Evolutionary conservation across 2,113 vertebrate genomes (phyloP).

Genomic region (Rhinichthys klamathensis): DNA sequence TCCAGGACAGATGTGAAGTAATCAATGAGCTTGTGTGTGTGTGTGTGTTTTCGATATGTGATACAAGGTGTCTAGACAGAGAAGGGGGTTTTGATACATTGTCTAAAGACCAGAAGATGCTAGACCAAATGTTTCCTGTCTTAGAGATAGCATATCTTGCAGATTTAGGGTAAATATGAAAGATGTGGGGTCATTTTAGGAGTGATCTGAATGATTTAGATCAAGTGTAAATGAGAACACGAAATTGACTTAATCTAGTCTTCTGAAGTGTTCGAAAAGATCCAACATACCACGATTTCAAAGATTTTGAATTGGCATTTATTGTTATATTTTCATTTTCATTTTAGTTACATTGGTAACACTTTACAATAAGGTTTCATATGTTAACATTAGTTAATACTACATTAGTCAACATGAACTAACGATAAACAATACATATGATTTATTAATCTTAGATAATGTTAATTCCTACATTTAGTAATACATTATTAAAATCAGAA

Average conservation of each 20-base stretch:
- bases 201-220: not conserved
- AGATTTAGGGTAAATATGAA: not conserved
- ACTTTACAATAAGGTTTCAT: too few species aligned
- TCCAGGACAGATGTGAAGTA: not conserved
- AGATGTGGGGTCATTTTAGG: not conserved
- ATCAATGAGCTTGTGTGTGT: slow-evolving; percentile 26
- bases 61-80: slow-evolving; percentile 32
- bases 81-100: slow-evolving; percentile 11
- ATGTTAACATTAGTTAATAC: too few species aligned
- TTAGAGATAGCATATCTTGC: not conserved
- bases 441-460: too few species aligned
- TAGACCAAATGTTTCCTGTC: not conserved
- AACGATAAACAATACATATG: too few species aligned
- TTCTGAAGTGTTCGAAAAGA: not conserved
- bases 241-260: not conserved
- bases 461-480: too few species aligned
- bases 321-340: not conserved
- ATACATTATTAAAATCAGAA: too few species aligned
- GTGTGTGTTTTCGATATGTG: slow-evolving; percentile 9
- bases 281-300: not conserved
- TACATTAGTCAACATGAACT: too few species aligned
- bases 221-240: not conserved
- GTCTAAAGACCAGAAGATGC: not conserved
- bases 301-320: not conserved
- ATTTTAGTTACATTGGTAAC: not conserved